A percentile compares a stretch with the other conserved stretches of the same genome.
phyloP scores from a whole-genome alignment of 2,113 vertebrate genomes.

The Malurus alboscapulatus region DNA sequence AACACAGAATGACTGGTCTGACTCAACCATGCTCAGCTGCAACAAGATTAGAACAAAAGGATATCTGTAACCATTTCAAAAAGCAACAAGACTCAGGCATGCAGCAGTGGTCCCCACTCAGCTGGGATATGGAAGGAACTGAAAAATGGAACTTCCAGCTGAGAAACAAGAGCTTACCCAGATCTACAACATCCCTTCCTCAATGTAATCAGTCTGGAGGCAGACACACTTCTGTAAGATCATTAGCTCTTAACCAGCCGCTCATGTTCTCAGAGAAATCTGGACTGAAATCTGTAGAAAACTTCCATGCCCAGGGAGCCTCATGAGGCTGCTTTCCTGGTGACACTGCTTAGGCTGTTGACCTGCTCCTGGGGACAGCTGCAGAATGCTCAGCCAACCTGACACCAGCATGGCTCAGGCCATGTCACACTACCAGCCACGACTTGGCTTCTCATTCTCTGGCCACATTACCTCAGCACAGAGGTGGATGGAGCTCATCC shows the following conservation, averaged over 20 bases:
- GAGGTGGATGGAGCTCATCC: neutral
- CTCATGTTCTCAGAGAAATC: neutral
- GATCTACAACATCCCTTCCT: neutral
- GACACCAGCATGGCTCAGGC: fast-evolving
- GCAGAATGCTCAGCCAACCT: neutral
- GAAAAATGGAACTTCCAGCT: neutral
- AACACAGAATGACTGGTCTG: neutral
- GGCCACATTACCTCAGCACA: neutral
- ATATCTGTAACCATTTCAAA: neutral
- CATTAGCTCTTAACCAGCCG: neutral
- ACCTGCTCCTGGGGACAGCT: fast-evolving
- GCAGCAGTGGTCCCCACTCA: neutral
- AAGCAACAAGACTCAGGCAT: neutral
- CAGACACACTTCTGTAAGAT: neutral
- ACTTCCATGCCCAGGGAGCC: neutral
- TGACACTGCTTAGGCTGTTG: neutral
- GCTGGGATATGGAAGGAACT: neutral
- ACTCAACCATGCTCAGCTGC: neutral
- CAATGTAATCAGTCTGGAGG: neutral
- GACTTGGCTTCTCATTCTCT: neutral
- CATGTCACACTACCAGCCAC: neutral
- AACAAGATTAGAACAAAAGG: neutral
- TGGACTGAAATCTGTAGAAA: neutral
- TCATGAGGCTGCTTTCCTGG: neutral
- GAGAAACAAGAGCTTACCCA: neutral